These are phyloP conservation scores for Aphyosemion australe DNA, from an alignment of 2,113 vertebrate genomes.

Conservation along the genomic window DNA sequence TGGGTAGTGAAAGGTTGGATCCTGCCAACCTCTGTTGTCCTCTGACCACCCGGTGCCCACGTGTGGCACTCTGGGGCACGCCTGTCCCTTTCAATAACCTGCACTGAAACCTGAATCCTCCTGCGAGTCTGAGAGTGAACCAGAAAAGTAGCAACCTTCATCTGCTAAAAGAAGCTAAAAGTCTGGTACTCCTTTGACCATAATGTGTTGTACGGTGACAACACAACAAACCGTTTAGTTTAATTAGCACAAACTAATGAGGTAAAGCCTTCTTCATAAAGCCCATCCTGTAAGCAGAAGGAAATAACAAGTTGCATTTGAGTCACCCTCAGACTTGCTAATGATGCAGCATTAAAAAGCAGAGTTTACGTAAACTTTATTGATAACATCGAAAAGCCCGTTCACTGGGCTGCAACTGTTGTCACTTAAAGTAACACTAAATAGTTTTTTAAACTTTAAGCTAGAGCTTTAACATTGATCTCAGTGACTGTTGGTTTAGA, in stretches of 20 bases:
- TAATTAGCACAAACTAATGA: conserved; percentile 37
- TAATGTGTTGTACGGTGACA: conserved; percentile 13
- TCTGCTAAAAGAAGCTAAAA: background rate
- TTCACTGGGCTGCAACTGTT: no score
- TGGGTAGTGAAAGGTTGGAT: conserved; percentile 68
- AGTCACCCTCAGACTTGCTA: conserved; percentile 24
- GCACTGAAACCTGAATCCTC: conserved; percentile 60
- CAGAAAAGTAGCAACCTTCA: conserved; percentile 30
- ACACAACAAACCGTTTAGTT: conserved; percentile 31
- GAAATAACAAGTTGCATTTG: conserved; percentile 24
- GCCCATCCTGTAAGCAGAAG: conserved; percentile 11
- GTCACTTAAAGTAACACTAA: no score
- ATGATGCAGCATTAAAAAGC: conserved; percentile 44
- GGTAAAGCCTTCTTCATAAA: conserved; percentile 11
- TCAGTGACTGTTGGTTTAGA: no score
- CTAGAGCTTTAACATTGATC: no score
- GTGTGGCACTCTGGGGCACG: conserved; percentile 69
- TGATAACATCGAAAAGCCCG: conserved; percentile 21
- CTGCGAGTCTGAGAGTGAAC: background rate
- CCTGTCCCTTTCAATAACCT: conserved; percentile 75
- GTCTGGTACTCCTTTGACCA: background rate
- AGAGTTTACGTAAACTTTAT: conserved; percentile 57
- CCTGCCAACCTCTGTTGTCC: conserved; percentile 74
- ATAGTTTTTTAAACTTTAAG: no score
- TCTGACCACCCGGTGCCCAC: conserved; percentile 69